Conservation (phyloP, 1,140 invertebrate genomes). For the Thalassaphorura encarpata region DNA sequence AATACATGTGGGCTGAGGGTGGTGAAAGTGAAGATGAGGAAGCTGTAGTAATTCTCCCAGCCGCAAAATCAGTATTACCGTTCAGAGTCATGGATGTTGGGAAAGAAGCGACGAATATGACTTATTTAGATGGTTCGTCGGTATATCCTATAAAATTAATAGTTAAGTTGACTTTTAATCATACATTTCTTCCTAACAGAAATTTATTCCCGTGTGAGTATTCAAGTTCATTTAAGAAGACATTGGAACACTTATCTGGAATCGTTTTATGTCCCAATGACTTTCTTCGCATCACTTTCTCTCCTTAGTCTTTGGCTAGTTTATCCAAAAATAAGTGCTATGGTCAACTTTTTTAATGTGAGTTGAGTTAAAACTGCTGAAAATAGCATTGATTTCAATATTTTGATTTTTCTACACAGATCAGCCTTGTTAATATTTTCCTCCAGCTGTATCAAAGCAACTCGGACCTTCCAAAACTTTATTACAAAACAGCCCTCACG, state of each 20-base stretch:
- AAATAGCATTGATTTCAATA: neutral
- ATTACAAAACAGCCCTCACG: neutral
- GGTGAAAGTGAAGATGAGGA: no score
- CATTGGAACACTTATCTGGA: constrained; percentile 32
- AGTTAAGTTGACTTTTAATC: no score
- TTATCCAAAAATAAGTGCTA: constrained; percentile 14
- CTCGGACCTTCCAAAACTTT: neutral
- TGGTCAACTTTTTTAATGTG: constrained; percentile 14
- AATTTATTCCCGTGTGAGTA: no score
- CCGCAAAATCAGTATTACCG: no score
- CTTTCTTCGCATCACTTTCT: constrained; percentile 6
- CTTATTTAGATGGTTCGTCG: no score
- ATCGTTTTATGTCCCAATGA: neutral
- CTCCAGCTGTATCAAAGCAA: neutral
- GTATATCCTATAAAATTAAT: no score
- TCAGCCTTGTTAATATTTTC: neutral
- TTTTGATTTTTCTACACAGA: neutral
- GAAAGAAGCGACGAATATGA: no score
- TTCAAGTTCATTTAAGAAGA: constrained; percentile 6
- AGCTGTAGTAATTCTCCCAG: no score
- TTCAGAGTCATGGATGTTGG: no score
- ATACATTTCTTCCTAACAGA: no score
- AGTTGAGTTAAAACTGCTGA: neutral
- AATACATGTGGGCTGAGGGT: no score
- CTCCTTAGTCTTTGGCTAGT: constrained; percentile 7